Base-by-base conservation (phyloP, 2,113 vertebrate species). In the Menidia beryllina region DNA sequence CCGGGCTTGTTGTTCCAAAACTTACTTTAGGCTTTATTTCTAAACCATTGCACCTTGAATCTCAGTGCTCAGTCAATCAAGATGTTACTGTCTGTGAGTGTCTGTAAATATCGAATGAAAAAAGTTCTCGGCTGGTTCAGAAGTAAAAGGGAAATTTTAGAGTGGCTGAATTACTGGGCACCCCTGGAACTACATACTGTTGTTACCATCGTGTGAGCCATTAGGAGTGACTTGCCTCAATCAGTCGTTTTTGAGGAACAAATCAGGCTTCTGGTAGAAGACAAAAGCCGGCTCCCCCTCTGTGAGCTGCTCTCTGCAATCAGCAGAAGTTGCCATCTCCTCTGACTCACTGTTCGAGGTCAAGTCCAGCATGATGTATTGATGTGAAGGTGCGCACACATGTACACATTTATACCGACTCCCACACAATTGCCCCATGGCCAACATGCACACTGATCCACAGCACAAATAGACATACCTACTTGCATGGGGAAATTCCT, bases 221-320 rank as follows among this genome's bases (percentile, higher is more conserved):
- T 70, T 54, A 69, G 53, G 64, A 67, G 73, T 62, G 67, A 71
- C 75, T 70, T 41, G 61, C 51, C 56, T 85, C 82, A 81, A 83
- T 88, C 82, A 85, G 72, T 52, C 23, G 7, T 72, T 61, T n/a
- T 36, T 20, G 59, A 67, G 58, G 57, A 73, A 73, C 58, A 75
- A 75, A 79, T 83, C 77, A 62, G 56, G 61, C 39, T 74, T 51
- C 19, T 87, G 30, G n/a, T 24, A 14, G 34, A 58, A 58, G 66
- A 76, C 66, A 79, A 64, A 74, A 59, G 50, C 47, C 72, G 17
- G 52, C 50, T 52, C 54, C 63, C 84, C 82, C 73, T 78, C 67
- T 69, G 80, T 71, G 82, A 86, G 66, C 79, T 51, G 60, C 69
- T 86, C 72, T 53, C 36, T 83, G 81, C 77, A 88, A 83, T 83